These are phyloP conservation scores for Nasonovia ribisnigri DNA, from an alignment of 2,888 invertebrate genomes.

Conservation along the genomic window DNA sequence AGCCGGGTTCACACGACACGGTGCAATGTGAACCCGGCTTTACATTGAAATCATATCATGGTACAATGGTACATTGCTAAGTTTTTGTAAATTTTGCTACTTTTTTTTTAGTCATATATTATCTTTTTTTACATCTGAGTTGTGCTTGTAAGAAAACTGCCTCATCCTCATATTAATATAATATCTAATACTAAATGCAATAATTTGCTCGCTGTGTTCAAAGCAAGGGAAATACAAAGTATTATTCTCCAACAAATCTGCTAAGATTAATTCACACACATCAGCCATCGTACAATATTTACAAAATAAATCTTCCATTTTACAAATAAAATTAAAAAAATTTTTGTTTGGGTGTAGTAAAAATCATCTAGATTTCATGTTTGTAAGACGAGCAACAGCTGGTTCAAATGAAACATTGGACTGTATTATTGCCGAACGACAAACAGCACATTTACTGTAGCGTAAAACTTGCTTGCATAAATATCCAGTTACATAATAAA, in stretches of 20 bases:
- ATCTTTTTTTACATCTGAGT: neutral
- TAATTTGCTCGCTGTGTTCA: neutral
- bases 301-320: conserved; percentile 30
- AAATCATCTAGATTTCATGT: neutral
- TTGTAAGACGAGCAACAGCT: conserved; percentile 5
- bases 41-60: too few species aligned
- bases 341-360: conserved; percentile 24
- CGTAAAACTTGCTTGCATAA: conserved; percentile 15
- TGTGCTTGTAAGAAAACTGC: conserved; percentile 7
- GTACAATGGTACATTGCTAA: neutral
- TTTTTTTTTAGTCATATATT: neutral
- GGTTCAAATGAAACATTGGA: neutral
- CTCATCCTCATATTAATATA: conserved; percentile 14
- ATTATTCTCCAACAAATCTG: neutral
- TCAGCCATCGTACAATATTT: conserved; percentile 20
- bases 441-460: conserved; percentile 1
- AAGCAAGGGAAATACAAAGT: conserved; percentile 5
- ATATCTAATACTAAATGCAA: conserved; percentile 9
- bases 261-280: conserved; percentile 16
- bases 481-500: conserved; percentile 18
- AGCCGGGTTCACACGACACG: too few species aligned
- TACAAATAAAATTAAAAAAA: conserved; percentile 20
- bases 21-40: too few species aligned
- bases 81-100: neutral
- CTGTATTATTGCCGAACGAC: neutral